These are phyloP conservation scores for Timandra comae DNA, from an alignment of 2,888 invertebrate species.

Conservation along the genomic window DNA sequence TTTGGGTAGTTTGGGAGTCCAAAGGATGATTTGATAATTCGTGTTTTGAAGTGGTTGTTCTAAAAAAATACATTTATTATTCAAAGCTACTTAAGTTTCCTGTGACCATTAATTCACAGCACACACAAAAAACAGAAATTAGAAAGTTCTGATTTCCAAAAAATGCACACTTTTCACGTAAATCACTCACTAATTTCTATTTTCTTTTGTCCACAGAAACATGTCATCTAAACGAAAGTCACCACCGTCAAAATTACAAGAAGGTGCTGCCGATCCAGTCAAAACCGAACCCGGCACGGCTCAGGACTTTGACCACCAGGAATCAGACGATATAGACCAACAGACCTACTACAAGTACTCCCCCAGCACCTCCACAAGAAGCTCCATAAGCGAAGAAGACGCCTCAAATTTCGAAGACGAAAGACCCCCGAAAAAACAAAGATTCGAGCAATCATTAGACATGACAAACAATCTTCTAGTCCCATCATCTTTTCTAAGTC, in stretches of 20 bases:
- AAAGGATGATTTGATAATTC: too few species aligned
- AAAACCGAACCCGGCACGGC: slow-evolving; percentile 72
- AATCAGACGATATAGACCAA: slow-evolving; percentile 59
- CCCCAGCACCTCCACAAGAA: slow-evolving; percentile 65
- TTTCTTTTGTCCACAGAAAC: slow-evolving; percentile 83
- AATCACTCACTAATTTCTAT: slow-evolving; percentile 4
- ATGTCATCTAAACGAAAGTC: slow-evolving; percentile 99
- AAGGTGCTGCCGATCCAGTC: slow-evolving; percentile 76
- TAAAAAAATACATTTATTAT: too few species aligned
- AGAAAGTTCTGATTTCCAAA: too few species aligned
- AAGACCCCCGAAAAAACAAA: slow-evolving; percentile 77
- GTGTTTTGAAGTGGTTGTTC: too few species aligned
- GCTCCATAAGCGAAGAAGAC: slow-evolving; percentile 77
- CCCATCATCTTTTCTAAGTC: slow-evolving; percentile 70
- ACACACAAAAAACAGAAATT: too few species aligned
- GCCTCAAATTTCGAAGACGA: slow-evolving; percentile 78
- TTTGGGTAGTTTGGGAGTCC: too few species aligned
- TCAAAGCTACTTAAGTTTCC: too few species aligned
- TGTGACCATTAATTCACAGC: too few species aligned
- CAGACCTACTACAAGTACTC: slow-evolving; percentile 67
- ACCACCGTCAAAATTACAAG: slow-evolving; percentile 95
- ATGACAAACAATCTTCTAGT: slow-evolving; percentile 79
- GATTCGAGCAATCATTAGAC: slow-evolving; percentile 76
- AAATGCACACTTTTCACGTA: too few species aligned
- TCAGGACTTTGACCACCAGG: slow-evolving; percentile 65